Evolutionary conservation across 2,113 vertebrate genomes (phyloP).

Genomic region (Thinocorus orbignyianus): DNA sequence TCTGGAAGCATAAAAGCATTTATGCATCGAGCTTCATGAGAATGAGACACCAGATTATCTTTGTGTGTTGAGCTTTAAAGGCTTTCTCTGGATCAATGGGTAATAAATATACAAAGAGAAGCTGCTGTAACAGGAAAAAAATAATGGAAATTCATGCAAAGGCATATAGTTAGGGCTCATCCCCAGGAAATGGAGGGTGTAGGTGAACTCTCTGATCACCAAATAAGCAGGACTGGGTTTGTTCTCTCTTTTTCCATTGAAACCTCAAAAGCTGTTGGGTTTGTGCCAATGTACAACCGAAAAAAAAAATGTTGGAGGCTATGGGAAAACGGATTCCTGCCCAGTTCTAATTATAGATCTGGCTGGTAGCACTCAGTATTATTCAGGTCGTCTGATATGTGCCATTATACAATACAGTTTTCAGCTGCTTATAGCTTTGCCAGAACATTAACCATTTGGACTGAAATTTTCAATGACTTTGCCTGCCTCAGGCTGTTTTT

Average conservation of each 20-base stretch:
- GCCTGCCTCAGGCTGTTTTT: not conserved
- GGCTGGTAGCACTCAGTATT: conserved; percentile 8
- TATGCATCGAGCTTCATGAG: not conserved
- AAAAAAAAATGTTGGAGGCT: conserved; percentile 7
- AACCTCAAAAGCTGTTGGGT: conserved; percentile 8
- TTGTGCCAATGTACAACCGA: not conserved
- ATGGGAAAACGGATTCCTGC: conserved; percentile 31
- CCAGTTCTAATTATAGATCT: conserved; percentile 38
- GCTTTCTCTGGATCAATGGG: not conserved
- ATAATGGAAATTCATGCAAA: not conserved
- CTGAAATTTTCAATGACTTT: not conserved
- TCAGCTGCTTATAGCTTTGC: not conserved
- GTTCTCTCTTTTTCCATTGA: not conserved
- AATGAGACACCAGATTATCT: not conserved
- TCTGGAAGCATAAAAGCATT: conserved; percentile 4
- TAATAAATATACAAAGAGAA: not conserved
- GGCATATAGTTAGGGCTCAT: not conserved
- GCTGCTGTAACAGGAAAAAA: not conserved
- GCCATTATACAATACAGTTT: not conserved
- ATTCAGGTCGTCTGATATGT: conserved; percentile 15
- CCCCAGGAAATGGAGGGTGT: not conserved
- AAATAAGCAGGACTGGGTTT: not conserved
- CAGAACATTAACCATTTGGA: conserved; percentile 16
- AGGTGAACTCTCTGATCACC: not conserved
- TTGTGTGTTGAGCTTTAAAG: not conserved